Conservation (phyloP, 2,888 invertebrate species). For the Bombylius major region DNA sequence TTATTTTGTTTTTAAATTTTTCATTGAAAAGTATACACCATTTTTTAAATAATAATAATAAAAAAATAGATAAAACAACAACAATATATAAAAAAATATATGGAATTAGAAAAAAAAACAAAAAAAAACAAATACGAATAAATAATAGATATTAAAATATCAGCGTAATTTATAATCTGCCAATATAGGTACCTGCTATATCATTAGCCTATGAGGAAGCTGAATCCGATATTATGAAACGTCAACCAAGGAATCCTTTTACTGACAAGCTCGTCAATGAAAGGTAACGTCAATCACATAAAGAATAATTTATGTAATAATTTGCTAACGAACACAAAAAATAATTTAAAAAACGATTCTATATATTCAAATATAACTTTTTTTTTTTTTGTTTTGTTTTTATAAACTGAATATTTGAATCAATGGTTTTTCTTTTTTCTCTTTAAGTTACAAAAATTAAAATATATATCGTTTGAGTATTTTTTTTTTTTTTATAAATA, state of each 20-base stretch:
- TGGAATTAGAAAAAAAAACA: not conserved
- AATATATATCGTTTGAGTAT: too few relatives aligned
- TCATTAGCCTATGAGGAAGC: constrained; percentile 97
- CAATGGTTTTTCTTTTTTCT: not conserved
- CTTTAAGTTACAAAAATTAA: too few relatives aligned
- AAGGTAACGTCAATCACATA: constrained; percentile 57
- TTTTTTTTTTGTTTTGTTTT: too few relatives aligned
- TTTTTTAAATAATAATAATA: too few relatives aligned
- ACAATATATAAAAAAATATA: too few relatives aligned
- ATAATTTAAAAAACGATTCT: not conserved
- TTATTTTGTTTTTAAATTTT: too few relatives aligned
- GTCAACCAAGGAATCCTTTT: constrained; percentile 94
- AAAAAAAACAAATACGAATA: not conserved
- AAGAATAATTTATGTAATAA: not conserved
- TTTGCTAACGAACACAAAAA: not conserved
- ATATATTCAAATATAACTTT: too few relatives aligned
- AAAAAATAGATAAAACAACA: too few relatives aligned
- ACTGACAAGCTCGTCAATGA: constrained; percentile 97
- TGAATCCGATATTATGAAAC: constrained; percentile 98
- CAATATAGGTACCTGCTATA: constrained; percentile 82
- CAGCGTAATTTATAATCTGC: constrained; percentile 10
- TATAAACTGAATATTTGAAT: not conserved
- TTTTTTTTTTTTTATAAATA: too few relatives aligned
- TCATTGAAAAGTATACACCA: too few relatives aligned
- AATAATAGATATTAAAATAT: constrained; percentile 5